phyloP scores from a whole-genome alignment of 2,888 invertebrate genomes.

The Netelia melanura region DNA sequence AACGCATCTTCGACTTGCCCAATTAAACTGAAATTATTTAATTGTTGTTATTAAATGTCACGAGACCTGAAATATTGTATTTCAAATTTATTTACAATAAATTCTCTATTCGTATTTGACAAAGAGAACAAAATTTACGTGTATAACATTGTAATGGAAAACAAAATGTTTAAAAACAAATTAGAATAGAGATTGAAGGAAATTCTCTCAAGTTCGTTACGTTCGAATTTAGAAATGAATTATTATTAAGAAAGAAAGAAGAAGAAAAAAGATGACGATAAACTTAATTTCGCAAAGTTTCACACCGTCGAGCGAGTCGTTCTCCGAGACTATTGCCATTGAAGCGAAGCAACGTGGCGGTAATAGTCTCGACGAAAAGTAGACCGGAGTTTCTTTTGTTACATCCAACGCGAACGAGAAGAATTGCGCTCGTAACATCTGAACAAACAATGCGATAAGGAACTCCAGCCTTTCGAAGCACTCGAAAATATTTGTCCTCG shows the following conservation, averaged over 20 bases:
- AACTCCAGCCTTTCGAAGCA: not conserved
- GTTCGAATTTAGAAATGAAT: not conserved
- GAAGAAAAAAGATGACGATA: not conserved
- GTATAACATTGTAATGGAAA: no score
- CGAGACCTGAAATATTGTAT: not conserved
- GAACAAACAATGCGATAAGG: not conserved
- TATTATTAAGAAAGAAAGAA: not conserved
- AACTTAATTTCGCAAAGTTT: not conserved
- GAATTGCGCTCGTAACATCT: not conserved
- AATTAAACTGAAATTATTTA: not conserved
- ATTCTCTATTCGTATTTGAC: no score
- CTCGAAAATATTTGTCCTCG: not conserved
- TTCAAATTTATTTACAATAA: no score
- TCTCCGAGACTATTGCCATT: not conserved
- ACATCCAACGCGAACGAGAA: not conserved
- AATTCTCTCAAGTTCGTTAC: no score
- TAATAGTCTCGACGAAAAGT: constrained; percentile 7
- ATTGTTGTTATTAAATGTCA: not conserved
- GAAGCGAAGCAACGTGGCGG: not conserved
- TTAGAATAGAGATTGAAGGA: no score
- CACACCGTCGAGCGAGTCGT: not conserved
- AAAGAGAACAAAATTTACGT: no score
- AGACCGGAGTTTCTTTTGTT: not conserved
- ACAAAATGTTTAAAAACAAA: no score
- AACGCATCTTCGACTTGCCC: no score